Evolutionary conservation across 2,113 vertebrate species (phyloP), one percentile per base, ranked within the genome.

Genomic region (Chaetura pelagica): DNA sequence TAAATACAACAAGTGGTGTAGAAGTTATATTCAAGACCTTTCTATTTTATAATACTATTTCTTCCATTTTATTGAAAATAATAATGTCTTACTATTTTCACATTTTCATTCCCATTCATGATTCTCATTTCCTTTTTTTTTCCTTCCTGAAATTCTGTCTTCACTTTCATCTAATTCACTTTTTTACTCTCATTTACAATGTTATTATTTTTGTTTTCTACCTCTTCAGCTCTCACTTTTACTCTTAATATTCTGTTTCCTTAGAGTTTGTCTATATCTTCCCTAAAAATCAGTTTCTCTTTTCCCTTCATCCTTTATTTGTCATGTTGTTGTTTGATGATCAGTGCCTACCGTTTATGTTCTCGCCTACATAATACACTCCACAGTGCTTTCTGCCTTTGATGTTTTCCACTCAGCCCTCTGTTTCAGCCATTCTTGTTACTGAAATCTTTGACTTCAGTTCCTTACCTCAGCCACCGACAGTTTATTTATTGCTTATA

Each of bases 51-150:
- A 40, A 14, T 30, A 4, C 1, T 32, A 6, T 40, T 20, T 61
- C 69, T 79, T 44, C 2, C 42, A 34, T 69, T 64, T 69, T 71
- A 48, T 57, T 80, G 18, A 64, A 87, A 69, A 2, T 15, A 68
- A 55, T 51, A 0, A 0, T 52, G 1, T 14, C 13, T 62, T 55
- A 26, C 72, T 64, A 44, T 46, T 88, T 21, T 61, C 23, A 40
- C 5, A 51, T 59, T 42, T 42, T 59, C n/a, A 26, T 62, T 87
- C 7, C 5, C 10, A 32, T 54, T 7, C 0, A 0, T 15, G 1
- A 4, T 71, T 54, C 16, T 62, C 29, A 35, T 40, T 58, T 3
- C 1, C 0, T 66, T 57, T 74, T 63, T 63, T 9, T 83, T 63
- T 61, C 12, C 15, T 4, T 62, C 9, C 40, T 62, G 42, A 92